phyloP scores from a whole-genome alignment of 2,888 invertebrate genomes.

The Amorpha juglandis region DNA sequence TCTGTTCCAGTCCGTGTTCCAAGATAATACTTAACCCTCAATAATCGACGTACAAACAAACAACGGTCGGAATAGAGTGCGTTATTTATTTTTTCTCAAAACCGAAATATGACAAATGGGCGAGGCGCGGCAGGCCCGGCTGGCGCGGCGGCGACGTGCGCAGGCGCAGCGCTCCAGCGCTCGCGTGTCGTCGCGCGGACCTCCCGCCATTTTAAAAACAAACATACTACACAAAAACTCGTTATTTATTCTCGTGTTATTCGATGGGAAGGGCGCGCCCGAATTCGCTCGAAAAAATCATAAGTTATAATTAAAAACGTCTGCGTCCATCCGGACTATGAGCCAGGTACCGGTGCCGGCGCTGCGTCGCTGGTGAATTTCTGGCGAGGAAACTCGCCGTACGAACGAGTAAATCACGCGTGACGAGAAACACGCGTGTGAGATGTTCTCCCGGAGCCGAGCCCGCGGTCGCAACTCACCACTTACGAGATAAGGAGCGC shows the following conservation, averaged over 20 bases:
- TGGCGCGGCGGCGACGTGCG: conserved; percentile 39
- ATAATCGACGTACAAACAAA: conserved; percentile 80
- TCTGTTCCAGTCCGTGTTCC: conserved; percentile 63
- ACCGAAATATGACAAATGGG: conserved; percentile 83
- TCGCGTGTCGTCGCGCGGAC: conserved; percentile 83
- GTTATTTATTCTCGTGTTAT: conserved; percentile 82
- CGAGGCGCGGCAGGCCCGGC: conserved; percentile 59
- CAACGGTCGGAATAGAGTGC: conserved; percentile 75
- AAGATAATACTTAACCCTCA: conserved; percentile 78
- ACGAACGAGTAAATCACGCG: conserved; percentile 15
- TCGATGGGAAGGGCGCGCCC: conserved; percentile 79
- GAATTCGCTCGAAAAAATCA: conserved; percentile 80
- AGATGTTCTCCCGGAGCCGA: conserved; percentile 51
- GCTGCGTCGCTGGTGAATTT: conserved; percentile 14
- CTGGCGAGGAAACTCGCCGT: conserved; percentile 10
- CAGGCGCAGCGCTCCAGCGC: conserved; percentile 52
- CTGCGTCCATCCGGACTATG: conserved; percentile 47
- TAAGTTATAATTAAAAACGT: conserved; percentile 82
- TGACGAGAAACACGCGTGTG: conserved; percentile 9
- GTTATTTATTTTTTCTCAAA: conserved; percentile 81
- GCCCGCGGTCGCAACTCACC: not conserved
- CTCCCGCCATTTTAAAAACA: conserved; percentile 85
- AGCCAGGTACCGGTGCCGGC: conserved; percentile 7
- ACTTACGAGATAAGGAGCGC: conserved; percentile 60
- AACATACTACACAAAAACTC: conserved; percentile 81